These are phyloP conservation scores for Tychaedon coryphoeus DNA, from an alignment of 2,113 vertebrate genomes.

Conservation along the genomic window DNA sequence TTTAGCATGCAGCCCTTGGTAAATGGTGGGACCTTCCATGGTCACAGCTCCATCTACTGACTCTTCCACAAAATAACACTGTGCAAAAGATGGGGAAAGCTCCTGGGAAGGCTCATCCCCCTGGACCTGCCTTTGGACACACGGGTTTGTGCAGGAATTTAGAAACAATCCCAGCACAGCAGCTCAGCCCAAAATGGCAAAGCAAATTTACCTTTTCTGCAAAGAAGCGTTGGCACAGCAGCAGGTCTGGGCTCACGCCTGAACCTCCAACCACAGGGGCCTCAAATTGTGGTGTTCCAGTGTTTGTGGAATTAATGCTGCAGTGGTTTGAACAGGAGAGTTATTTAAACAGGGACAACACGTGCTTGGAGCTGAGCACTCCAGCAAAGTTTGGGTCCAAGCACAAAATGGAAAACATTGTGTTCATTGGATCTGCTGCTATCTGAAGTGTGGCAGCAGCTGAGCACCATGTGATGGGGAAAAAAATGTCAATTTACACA, in stretches of 20 bases:
- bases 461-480: conserved; percentile 31
- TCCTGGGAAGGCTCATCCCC: not conserved
- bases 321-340: not conserved
- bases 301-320: not conserved
- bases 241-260: not conserved
- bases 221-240: not conserved
- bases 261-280: not conserved
- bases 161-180: not conserved
- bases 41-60: conserved; percentile 70
- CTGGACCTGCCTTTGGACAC: rapidly evolving
- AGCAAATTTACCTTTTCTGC: not conserved
- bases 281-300: not conserved
- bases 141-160: not conserved
- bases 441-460: not conserved
- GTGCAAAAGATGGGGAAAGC: not conserved
- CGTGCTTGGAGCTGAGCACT: not conserved
- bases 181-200: not conserved
- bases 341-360: not conserved
- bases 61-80: not conserved
- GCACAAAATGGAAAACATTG: not conserved
- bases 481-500: not conserved
- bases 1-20: not conserved
- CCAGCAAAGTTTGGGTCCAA: not conserved
- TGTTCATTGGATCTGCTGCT: not conserved
- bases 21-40: not conserved